These are phyloP conservation scores for Bombus impatiens DNA, from an alignment of 1,140 invertebrate species.

Conservation along the genomic window DNA sequence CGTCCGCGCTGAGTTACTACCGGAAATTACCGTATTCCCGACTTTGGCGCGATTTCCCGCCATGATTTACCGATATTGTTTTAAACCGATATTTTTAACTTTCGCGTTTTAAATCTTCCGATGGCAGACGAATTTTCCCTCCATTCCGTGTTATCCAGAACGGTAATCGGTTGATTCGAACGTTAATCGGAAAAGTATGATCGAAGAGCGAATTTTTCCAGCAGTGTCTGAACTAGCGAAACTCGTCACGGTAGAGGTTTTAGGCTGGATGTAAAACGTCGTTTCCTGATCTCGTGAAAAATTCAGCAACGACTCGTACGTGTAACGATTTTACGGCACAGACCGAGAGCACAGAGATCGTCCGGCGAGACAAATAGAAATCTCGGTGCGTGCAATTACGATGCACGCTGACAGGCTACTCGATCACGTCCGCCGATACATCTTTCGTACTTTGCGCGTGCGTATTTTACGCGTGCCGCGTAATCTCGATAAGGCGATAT, in stretches of 20 bases:
- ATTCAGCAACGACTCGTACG: no score
- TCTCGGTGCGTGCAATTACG: constrained; percentile 11
- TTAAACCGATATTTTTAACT: background rate
- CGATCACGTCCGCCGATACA: constrained; percentile 7
- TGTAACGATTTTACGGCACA: background rate
- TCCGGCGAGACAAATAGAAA: constrained; percentile 17
- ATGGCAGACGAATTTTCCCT: background rate
- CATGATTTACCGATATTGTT: constrained; percentile 8
- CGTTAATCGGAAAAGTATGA: background rate
- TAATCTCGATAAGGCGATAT: background rate
- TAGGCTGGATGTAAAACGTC: background rate
- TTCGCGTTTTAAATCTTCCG: background rate
- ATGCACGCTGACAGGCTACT: constrained; percentile 1
- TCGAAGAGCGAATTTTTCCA: background rate
- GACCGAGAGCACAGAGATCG: background rate
- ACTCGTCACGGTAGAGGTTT: no score
- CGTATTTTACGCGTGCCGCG: background rate
- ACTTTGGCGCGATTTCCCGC: background rate
- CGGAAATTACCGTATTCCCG: constrained; percentile 1
- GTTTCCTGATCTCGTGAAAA: background rate
- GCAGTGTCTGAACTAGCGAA: background rate
- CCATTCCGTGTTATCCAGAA: fast-evolving
- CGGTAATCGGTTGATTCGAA: background rate
- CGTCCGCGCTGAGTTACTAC: background rate
- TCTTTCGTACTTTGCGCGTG: background rate